Base-by-base conservation (phyloP, 2,797 vertebrate species). In the Tadarida brasiliensis region DNA sequence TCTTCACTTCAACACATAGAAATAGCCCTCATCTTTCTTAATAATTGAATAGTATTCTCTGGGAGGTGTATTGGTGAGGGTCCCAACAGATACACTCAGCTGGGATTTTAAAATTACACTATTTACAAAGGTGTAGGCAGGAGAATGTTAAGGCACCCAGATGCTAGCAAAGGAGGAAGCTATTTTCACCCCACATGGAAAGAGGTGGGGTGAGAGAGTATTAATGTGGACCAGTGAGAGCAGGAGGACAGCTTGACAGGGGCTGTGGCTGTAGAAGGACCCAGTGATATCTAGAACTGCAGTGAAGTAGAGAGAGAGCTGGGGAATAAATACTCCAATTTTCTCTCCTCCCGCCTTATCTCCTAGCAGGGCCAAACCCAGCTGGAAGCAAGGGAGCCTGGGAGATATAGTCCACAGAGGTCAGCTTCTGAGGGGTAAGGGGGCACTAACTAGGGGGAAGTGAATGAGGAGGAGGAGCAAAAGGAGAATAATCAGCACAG, bases 341-440 rank as follows among this genome's bases (percentile, higher is more conserved):
- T 59, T 87, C 35, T 84, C 59, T 86, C 49, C 44, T 68, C n/a
- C 51, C 19, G 17, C 54, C 33, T 78, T 44, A 67, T 28, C 44
- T 83, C 65, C 77, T 67, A 65, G 33, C 56, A 61, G 44, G 74
- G 91, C 39, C 93, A 96, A 88, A 90, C 30, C 84, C 30, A 90
- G 7, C 22, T 71, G 57, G 54, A 68, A 91, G 74, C 82, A 76
- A 87, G 78, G 91, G 83, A 61, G 5, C 47, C 77, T 97, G 95
- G 92, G 94, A 94, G 54, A 30, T 88, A 74, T 44, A 82, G 93
- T 90, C 78, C 44, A 26, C 16, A 54, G 73, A 85, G 76, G 77
- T 84, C 63, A 84, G 87, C 26, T 57, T 85, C 77, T 67, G 51
- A 49, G 17, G 30, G 30, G 1, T 24, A 4, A 14, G 51, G 8